These are phyloP conservation scores for Meiosimyza decipiens DNA, from an alignment of 2,888 invertebrate genomes.

Conservation along the genomic window DNA sequence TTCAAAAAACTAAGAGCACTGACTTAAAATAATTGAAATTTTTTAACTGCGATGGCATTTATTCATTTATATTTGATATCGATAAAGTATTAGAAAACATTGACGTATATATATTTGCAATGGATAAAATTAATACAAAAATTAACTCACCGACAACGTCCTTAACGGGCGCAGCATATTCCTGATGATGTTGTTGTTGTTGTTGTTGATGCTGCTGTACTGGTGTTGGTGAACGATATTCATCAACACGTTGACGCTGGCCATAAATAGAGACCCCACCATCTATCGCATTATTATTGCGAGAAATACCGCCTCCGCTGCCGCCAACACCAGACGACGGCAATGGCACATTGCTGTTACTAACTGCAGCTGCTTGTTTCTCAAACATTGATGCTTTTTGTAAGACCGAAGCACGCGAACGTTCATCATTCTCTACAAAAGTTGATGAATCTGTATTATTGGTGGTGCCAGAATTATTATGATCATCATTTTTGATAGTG, in stretches of 20 bases:
- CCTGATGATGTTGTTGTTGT: slow-evolving; percentile 34
- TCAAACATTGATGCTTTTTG: slow-evolving; percentile 68
- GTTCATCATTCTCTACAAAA: slow-evolving; percentile 60
- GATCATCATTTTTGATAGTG: slow-evolving; percentile 39
- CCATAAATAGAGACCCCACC: slow-evolving; percentile 40
- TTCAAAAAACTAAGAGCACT: too few species aligned
- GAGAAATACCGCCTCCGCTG: slow-evolving; percentile 27
- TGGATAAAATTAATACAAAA: background rate
- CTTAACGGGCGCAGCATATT: slow-evolving; percentile 27
- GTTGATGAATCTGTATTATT: slow-evolving; percentile 47
- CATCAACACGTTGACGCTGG: slow-evolving; percentile 38
- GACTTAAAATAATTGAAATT: too few species aligned
- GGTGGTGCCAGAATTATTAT: slow-evolving; percentile 37
- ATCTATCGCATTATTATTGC: slow-evolving; percentile 19
- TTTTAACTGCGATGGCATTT: too few species aligned
- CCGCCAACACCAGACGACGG: slow-evolving; percentile 28
- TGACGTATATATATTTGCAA: slow-evolving; percentile 1
- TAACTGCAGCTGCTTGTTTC: slow-evolving; percentile 61
- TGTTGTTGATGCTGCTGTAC: slow-evolving; percentile 32
- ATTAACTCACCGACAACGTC: slow-evolving; percentile 59
- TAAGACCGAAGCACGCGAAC: slow-evolving; percentile 65
- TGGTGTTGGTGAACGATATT: slow-evolving; percentile 36
- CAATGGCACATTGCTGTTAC: slow-evolving; percentile 42
- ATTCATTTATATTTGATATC: background rate
- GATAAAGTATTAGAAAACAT: background rate